Evolutionary conservation across 2,888 invertebrate genomes (phyloP), one percentile per base, ranked within the genome.

Genomic region (Nomada fabriciana): DNA sequence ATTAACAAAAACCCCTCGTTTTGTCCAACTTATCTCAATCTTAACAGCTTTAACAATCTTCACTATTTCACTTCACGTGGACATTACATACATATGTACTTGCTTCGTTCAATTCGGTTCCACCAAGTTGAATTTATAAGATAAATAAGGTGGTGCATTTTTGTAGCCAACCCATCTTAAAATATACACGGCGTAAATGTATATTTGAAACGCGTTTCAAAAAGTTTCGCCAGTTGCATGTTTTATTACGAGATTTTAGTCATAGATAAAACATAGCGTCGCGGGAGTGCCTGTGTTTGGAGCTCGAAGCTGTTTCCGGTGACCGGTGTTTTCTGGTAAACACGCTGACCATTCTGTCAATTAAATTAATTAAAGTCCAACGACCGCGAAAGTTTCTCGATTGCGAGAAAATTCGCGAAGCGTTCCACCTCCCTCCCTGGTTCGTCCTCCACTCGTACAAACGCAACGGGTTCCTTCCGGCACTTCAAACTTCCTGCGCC

Each of bases 321-420:
- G 55, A 52, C 60, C 50, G n/a, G 11, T 65, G 65, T 76, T 73
- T 55, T 43, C 60, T 59, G 68, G 72, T 81, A 80, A 84, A 85
- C 81, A 83, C 72, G 61, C 69, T 68, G 82, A 69, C 73, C 73
- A 76, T 85, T 78, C 72, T 67, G 90, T 84, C 88, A 82, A 89
- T 89, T 90, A 86, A 89, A 87, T 90, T 88, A 88, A 90, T 89
- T 87, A 89, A 88, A 85, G 65, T 76, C 61, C 79, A 69, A 79
- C 43, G 72, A 75, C 80, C 79, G 61, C 64, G 57, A 36, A 89
- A 90, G 75, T 90, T 89, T 88, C 64, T 72, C 80, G 85, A 90
- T 86, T 73, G 82, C 77, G 80, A 87, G 85, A 88, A 86, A 84
- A 80, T 81, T 86, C 81, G 72, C 50, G 47, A 70, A 83, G 57